A percentile compares a stretch with the other conserved stretches of the same genome.
phyloP scores from a whole-genome alignment of 2,113 vertebrate species.

The Gavia stellata region DNA sequence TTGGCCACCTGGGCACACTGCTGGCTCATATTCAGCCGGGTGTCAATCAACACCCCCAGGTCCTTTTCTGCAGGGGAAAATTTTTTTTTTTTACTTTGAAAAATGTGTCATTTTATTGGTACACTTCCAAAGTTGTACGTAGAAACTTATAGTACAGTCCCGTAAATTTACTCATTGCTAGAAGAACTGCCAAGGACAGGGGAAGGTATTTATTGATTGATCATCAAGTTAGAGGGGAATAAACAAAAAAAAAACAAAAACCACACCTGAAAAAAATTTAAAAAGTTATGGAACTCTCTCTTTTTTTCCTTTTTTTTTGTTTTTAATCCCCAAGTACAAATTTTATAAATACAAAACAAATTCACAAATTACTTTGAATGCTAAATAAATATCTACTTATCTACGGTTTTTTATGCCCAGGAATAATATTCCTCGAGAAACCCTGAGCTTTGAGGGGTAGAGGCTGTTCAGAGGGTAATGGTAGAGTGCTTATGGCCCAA shows the following conservation, averaged over 20 bases:
- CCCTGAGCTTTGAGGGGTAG: background rate
- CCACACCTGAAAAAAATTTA: slow-evolving; percentile 6
- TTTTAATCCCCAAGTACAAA: slow-evolving; percentile 71
- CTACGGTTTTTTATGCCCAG: background rate
- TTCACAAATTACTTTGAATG: slow-evolving; percentile 80
- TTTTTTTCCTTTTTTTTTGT: background rate
- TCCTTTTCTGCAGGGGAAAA: no score
- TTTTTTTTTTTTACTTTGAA: no score
- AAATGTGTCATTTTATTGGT: slow-evolving; percentile 76
- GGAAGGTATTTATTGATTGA: slow-evolving; percentile 61
- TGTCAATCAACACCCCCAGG: no score
- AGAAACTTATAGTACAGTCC: slow-evolving; percentile 71
- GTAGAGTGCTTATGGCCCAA: background rate
- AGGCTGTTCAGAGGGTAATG: background rate
- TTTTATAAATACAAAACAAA: slow-evolving; percentile 86
- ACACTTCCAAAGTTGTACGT: slow-evolving; percentile 72
- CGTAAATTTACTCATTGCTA: slow-evolving; percentile 61
- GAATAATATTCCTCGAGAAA: background rate
- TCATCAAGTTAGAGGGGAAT: slow-evolving; percentile 69
- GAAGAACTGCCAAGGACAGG: slow-evolving; percentile 60
- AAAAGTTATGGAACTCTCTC: slow-evolving; percentile 68
- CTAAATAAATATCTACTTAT: slow-evolving; percentile 93
- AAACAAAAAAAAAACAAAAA: slow-evolving; percentile 56
- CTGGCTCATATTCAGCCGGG: no score
- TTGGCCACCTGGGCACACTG: no score